Evolutionary conservation across 92 coral and sea anemone genomes (phyloP).

Genomic region (Anthopleura xanthogrammica): DNA sequence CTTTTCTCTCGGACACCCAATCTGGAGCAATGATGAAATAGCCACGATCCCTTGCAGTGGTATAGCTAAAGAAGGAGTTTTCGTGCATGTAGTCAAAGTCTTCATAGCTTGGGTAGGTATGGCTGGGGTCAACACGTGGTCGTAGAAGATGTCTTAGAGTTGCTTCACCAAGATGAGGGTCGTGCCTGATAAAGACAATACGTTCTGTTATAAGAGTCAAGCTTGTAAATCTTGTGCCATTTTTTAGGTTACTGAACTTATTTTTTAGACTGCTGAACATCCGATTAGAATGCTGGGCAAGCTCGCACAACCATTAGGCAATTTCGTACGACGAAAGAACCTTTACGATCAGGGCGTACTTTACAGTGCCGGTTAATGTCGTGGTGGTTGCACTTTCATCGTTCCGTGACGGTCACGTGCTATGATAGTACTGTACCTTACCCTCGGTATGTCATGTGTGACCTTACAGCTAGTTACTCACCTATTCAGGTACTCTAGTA

Average conservation of each 20-base stretch:
- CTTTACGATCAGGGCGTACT: too few species aligned
- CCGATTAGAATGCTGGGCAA: too few species aligned
- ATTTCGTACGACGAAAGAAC: too few species aligned
- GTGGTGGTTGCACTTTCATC: too few species aligned
- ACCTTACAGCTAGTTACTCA: slow-evolving; percentile 6
- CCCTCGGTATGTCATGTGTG: too few species aligned
- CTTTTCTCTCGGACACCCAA: slow-evolving; percentile 89
- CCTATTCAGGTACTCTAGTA: slow-evolving; percentile 76
- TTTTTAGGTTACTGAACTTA: too few species aligned
- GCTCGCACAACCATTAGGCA: too few species aligned
- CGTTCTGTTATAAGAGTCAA: not conserved
- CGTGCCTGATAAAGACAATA: slow-evolving; percentile 38
- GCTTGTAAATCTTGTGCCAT: not conserved
- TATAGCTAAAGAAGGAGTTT: slow-evolving; percentile 76
- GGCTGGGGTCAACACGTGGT: slow-evolving; percentile 65
- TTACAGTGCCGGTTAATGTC: too few species aligned
- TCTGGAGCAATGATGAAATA: slow-evolving; percentile 85
- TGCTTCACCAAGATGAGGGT: slow-evolving; percentile 67
- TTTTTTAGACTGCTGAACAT: too few species aligned
- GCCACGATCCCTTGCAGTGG: slow-evolving; percentile 77
- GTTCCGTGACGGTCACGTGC: too few species aligned
- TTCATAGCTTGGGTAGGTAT: slow-evolving; percentile 45
- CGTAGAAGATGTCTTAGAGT: slow-evolving; percentile 63
- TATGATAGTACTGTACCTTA: too few species aligned
- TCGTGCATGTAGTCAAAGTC: slow-evolving; percentile 75